phyloP scores from a whole-genome alignment of 2,113 vertebrate genomes.

The Urocynchramus pylzowi region DNA sequence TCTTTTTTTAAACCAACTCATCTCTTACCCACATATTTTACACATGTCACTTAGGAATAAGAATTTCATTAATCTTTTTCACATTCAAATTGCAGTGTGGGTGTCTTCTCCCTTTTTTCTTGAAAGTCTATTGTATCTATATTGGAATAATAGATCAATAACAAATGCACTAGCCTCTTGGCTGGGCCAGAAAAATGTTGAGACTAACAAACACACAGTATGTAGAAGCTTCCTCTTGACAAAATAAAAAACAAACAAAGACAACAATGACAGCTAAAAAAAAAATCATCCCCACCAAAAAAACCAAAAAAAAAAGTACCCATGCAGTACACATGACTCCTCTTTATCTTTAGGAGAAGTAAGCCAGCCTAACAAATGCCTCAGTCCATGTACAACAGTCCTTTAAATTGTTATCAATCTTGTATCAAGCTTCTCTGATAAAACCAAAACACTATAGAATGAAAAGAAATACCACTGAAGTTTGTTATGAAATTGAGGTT shows the following conservation, averaged over 20 bases:
- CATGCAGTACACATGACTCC: not conserved
- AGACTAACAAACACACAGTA: not conserved
- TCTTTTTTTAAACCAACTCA: not conserved
- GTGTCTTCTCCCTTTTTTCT: not conserved
- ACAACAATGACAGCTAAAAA: not conserved
- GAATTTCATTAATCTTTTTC: not conserved
- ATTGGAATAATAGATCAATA: not conserved
- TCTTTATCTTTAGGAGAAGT: not conserved
- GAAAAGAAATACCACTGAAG: not conserved
- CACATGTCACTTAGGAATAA: not conserved
- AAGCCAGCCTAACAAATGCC: not conserved
- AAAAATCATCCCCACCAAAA: not conserved
- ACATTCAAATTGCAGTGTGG: not conserved
- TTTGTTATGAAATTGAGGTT: not conserved
- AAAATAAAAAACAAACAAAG: not conserved
- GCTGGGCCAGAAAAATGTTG: not conserved
- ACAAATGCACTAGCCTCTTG: not conserved
- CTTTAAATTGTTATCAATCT: not conserved
- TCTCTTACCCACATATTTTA: not conserved
- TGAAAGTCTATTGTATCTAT: not conserved
- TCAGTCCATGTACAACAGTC: not conserved
- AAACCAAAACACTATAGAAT: not conserved
- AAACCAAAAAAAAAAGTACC: not conserved
- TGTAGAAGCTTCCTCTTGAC: not conserved
- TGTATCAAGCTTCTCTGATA: not conserved